Base-by-base conservation (phyloP, 1,140 invertebrate genomes). In the Philotrypesis tridentata region DNA sequence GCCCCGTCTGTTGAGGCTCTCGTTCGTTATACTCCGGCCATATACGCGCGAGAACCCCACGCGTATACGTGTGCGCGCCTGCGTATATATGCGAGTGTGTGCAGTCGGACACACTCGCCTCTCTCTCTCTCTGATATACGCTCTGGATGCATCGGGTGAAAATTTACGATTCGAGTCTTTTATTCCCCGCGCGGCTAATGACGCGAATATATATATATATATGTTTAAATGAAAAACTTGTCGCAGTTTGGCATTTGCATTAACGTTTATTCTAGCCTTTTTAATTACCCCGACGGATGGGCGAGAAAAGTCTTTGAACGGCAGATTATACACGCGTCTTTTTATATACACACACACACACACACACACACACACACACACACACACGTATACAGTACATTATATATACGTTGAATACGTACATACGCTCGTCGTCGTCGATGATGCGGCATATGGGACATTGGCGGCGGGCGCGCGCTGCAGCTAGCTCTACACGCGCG, bases 1-100 rank as follows among this genome's bases (percentile, higher is more conserved):
- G 40, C 25, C 78, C 71, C 79, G 71, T 65, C 70, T 67, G 71
- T 55, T 55, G 48, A 55, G 48, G 21, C 48, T 67, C 43, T 63
- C 31, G 7, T 43, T 5, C 21, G 68, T 43, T 27, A n/a, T n/a
- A 14, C 61, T 37, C 4, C 33, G 9, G 9, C 33, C 9, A 37
- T 37, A 37, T 60, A 60, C n/a, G n/a, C n/a, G n/a, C n/a, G n/a
- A n/a, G 55, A 60, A 60, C 55, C 14, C 55, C 55, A n/a, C 55
- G 55, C 55, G 55, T n/a, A 5, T n/a, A 17, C 55, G 33, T 37
- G 9, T 23, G 12, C n/a, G n/a, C n/a, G n/a, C 14, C 14, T 23
- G 14, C 5, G 14, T 27, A 43, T 43, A 43, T 43, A 11, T n/a
- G 11, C 61, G 12, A 63, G 2, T 23, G 21, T 29, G 9, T 23